phyloP scores from a whole-genome alignment of 1,140 invertebrate species.

The Caenorhabditis latens region DNA sequence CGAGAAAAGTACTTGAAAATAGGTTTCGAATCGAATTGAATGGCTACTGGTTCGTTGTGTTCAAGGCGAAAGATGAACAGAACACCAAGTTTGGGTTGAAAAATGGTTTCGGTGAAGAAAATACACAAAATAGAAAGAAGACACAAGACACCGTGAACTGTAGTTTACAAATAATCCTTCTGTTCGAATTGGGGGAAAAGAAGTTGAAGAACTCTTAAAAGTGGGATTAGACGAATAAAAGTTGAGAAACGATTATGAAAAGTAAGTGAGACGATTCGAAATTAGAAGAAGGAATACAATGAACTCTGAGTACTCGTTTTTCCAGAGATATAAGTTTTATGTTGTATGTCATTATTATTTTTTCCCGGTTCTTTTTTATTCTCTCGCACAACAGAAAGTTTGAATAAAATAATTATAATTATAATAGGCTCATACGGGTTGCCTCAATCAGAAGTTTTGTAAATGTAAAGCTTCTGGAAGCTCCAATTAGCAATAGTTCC shows the following conservation, averaged over 20 bases:
- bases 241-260: background rate
- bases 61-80: constrained; percentile 6
- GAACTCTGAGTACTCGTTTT: too few relatives aligned
- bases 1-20: constrained; percentile 42
- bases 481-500: too few relatives aligned
- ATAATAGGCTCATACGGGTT: too few relatives aligned
- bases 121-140: background rate
- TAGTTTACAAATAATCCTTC: constrained; percentile 9
- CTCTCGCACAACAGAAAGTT: too few relatives aligned
- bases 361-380: too few relatives aligned
- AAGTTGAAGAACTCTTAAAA: background rate
- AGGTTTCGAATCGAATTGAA: constrained; percentile 7
- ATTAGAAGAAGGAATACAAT: too few relatives aligned
- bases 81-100: background rate
- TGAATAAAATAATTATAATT: too few relatives aligned
- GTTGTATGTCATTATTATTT: too few relatives aligned
- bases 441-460: too few relatives aligned
- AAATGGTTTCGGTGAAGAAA: background rate
- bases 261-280: too few relatives aligned
- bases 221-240: background rate
- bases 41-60: constrained; percentile 33
- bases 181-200: background rate
- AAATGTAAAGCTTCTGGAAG: too few relatives aligned
- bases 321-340: too few relatives aligned
- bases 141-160: background rate